These are phyloP conservation scores for Hipparchia sbordonii DNA, from an alignment of 2,888 invertebrate genomes.

Conservation along the genomic window DNA sequence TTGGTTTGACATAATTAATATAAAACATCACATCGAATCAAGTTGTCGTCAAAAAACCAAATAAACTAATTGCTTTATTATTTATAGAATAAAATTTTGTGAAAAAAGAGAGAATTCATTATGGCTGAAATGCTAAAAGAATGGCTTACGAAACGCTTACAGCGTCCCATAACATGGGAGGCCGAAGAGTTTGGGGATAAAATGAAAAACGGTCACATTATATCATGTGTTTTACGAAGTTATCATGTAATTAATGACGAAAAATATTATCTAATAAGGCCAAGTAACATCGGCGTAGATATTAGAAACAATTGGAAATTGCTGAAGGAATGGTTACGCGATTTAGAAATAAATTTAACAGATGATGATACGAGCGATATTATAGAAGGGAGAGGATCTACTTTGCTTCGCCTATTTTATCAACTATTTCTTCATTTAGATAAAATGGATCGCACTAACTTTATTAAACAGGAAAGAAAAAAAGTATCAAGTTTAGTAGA, in stretches of 20 bases:
- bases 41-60: no score
- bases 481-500: conserved; percentile 68
- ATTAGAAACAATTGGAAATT: conserved; percentile 79
- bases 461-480: conserved; percentile 75
- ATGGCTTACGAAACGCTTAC: conserved; percentile 83
- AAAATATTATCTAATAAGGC: conserved; percentile 74
- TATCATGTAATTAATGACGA: conserved; percentile 83
- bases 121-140: conserved; percentile 84
- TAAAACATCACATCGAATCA: background rate
- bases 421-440: conserved; percentile 84
- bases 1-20: no score
- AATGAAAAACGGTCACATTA: conserved; percentile 82
- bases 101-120: background rate
- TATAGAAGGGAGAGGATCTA: conserved; percentile 74
- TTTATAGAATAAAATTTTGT: no score
- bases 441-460: conserved; percentile 80
- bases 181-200: conserved; percentile 80
- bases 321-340: conserved; percentile 78
- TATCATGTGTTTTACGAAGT: conserved; percentile 80
- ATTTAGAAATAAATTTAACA: conserved; percentile 71
- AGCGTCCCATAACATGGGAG: conserved; percentile 78
- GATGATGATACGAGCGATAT: conserved; percentile 74
- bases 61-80: no score
- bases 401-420: conserved; percentile 83
- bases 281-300: conserved; percentile 64